Evolutionary conservation across 2,888 invertebrate genomes (phyloP).

Genomic region (Epinotia bilunana): DNA sequence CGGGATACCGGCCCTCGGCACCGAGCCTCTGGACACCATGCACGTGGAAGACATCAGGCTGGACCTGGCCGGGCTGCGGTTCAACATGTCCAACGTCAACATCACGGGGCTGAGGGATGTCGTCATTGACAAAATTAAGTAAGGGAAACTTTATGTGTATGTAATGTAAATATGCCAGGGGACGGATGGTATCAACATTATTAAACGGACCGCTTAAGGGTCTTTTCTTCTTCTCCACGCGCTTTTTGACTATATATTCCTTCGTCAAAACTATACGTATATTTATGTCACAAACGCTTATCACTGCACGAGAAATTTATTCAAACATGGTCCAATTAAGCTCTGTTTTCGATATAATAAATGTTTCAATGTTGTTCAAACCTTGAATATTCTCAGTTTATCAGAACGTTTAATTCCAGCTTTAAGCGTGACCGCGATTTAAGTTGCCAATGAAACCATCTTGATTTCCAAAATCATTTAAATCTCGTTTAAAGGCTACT

Average conservation of each 20-base stretch:
- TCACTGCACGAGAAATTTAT: no score
- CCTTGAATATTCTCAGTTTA: no score
- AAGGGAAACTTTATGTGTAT: conserved; percentile 35
- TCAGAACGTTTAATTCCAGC: background rate
- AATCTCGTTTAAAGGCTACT: background rate
- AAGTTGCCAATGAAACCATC: background rate
- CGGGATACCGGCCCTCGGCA: conserved; percentile 64
- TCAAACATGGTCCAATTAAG: no score
- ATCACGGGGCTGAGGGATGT: conserved; percentile 59
- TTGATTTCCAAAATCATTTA: background rate
- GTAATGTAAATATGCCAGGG: no score
- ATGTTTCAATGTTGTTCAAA: no score
- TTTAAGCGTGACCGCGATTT: background rate
- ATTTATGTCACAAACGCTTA: no score
- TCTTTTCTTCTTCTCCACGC: no score
- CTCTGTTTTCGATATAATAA: no score
- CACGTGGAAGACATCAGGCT: conserved; percentile 60
- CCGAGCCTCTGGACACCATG: conserved; percentile 65
- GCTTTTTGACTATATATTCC: no score
- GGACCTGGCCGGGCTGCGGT: conserved; percentile 66
- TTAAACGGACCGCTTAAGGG: no score
- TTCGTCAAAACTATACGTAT: no score
- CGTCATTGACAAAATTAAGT: conserved; percentile 62
- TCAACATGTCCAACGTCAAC: conserved; percentile 58
- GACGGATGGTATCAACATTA: no score